Percentiles rank a stretch among this genome's conserved stretches.
phyloP scores from a whole-genome alignment of 2,888 invertebrate species.

The Iphiclides podalirius region DNA sequence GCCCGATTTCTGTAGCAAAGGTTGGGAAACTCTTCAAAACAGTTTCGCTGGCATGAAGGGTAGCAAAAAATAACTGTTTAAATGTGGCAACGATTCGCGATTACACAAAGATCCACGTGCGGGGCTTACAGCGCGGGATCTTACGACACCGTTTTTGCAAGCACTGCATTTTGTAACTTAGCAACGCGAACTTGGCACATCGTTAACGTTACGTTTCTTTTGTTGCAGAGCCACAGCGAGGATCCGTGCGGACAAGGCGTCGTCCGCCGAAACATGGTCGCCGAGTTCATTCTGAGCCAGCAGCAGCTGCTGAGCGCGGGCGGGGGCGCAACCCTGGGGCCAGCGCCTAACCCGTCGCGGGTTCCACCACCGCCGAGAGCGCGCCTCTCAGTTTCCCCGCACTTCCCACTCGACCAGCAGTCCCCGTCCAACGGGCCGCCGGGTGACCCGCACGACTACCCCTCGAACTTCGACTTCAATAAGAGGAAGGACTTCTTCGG shows the following conservation, averaged over 20 bases:
- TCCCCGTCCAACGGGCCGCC: slow-evolving; percentile 47
- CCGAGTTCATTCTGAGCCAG: slow-evolving; percentile 90
- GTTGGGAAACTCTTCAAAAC: slow-evolving; percentile 64
- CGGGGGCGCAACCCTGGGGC: slow-evolving; percentile 59
- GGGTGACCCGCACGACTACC: slow-evolving; percentile 56
- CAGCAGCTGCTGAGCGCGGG: slow-evolving; percentile 72
- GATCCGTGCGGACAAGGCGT: slow-evolving; percentile 71
- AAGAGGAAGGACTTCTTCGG: slow-evolving; percentile 92
- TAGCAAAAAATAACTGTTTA: slow-evolving; percentile 48
- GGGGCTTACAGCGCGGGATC: slow-evolving; percentile 55
- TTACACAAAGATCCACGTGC: slow-evolving; percentile 70
- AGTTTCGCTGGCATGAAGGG: slow-evolving; percentile 61
- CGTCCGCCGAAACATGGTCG: slow-evolving; percentile 90
- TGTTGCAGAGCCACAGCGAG: slow-evolving; percentile 73
- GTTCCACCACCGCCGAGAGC: slow-evolving; percentile 58
- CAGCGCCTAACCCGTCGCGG: slow-evolving; percentile 57
- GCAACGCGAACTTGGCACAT: slow-evolving; percentile 43
- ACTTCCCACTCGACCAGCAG: slow-evolving; percentile 73
- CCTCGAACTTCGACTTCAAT: slow-evolving; percentile 80
- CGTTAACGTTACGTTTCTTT: slow-evolving; percentile 53
- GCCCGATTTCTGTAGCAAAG: slow-evolving; percentile 54
- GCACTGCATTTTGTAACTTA: slow-evolving; percentile 51
- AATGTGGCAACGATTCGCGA: slow-evolving; percentile 52
- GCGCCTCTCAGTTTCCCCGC: slow-evolving; percentile 66
- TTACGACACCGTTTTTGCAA: slow-evolving; percentile 69